Conservation (phyloP, 2,113 vertebrate genomes). For the Brienomyrus brachyistius region DNA sequence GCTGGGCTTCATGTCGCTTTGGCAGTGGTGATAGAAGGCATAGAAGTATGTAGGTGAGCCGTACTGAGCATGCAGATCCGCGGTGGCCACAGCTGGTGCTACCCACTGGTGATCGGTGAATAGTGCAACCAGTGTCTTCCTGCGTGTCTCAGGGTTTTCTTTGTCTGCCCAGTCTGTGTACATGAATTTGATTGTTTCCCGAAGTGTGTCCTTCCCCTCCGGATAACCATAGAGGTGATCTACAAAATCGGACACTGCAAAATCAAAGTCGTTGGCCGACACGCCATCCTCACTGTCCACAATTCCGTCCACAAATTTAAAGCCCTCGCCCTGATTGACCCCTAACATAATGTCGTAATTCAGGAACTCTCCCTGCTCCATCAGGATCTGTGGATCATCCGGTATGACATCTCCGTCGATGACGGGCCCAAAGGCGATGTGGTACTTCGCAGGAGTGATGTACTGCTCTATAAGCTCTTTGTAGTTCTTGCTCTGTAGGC, state of each 20-base stretch:
- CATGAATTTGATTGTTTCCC: conserved; percentile 97
- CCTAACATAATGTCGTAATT: conserved; percentile 98
- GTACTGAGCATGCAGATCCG: conserved; percentile 91
- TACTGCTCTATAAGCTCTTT: conserved; percentile 87
- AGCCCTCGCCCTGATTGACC: conserved; percentile 90
- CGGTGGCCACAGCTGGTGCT: conserved; percentile 89
- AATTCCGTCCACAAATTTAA: conserved; percentile 88
- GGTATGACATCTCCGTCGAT: conserved; percentile 96
- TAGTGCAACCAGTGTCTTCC: conserved; percentile 85
- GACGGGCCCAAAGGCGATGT: conserved; percentile 96
- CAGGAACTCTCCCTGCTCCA: conserved; percentile 98
- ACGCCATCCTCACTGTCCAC: conserved; percentile 88
- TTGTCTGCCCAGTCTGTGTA: conserved; percentile 97
- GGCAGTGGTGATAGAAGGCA: conserved; percentile 95
- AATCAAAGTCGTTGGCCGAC: conserved; percentile 85
- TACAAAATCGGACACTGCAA: conserved; percentile 89
- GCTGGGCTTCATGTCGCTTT: conserved; percentile 85
- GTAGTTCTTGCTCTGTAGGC: conserved; percentile 80
- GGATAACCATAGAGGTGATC: conserved; percentile 91
- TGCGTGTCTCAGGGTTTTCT: conserved; percentile 80
- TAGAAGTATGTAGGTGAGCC: conserved; percentile 97
- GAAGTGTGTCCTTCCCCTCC: conserved; percentile 79
- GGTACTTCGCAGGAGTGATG: conserved; percentile 85
- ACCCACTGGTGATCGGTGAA: conserved; percentile 98
- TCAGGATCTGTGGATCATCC: conserved; percentile 95